These are phyloP conservation scores for Tragopan temminckii DNA, from an alignment of 2,797 vertebrate genomes.

Conservation along the genomic window DNA sequence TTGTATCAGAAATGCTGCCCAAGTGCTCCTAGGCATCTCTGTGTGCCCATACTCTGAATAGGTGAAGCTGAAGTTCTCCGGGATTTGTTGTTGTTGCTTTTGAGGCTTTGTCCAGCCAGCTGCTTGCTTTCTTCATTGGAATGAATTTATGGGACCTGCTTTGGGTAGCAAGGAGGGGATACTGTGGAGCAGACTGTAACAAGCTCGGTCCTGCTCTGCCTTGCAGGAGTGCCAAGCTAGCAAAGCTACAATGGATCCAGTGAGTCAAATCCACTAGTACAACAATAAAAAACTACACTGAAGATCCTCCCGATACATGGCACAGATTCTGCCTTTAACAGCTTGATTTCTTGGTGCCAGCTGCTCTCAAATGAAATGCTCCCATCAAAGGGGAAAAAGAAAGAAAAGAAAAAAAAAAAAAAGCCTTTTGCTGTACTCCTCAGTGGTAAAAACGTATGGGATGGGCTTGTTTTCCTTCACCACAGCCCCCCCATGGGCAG, in stretches of 20 bases:
- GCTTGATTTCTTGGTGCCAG: background rate
- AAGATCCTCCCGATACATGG: background rate
- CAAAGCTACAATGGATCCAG: background rate
- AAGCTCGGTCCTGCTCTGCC: background rate
- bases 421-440: background rate
- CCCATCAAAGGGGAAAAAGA: background rate
- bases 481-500: slow-evolving; percentile 12
- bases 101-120: background rate
- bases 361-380: background rate
- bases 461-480: slow-evolving; percentile 51
- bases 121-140: background rate
- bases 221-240: background rate
- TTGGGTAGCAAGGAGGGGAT: background rate
- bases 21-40: background rate
- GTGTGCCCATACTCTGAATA: background rate
- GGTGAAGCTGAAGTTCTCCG: background rate
- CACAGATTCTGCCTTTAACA: background rate
- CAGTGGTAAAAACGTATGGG: background rate
- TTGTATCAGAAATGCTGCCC: background rate
- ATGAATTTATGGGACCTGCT: background rate
- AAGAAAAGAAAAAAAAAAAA: too few relatives aligned
- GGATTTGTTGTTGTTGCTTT: background rate
- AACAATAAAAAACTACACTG: background rate
- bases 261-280: background rate
- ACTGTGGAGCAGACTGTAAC: background rate